Conservation (phyloP, 2,888 invertebrate genomes). For the Blomia tropicalis region DNA sequence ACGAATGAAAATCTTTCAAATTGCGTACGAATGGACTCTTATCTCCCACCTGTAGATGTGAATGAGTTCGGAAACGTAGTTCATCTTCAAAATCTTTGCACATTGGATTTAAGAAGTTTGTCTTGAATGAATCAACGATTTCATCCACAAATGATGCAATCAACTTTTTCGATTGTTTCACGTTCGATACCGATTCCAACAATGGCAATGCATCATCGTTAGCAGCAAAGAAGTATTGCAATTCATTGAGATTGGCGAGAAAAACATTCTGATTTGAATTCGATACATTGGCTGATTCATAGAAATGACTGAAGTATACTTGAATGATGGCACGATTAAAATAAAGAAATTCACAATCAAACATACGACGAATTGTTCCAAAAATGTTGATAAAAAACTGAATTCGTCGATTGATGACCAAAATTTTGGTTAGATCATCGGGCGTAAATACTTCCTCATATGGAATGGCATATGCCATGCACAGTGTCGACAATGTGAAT, state of each 20-base stretch:
- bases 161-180: background rate
- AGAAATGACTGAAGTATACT: conserved; percentile 21
- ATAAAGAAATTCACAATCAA: conserved; percentile 24
- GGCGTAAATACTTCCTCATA: conserved; percentile 8
- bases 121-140: conserved; percentile 6
- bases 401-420: background rate
- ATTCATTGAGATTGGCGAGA: conserved; percentile 14
- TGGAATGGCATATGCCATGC: conserved; percentile 16
- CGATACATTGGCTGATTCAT: background rate
- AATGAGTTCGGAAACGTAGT: conserved; percentile 74
- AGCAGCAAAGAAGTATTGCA: conserved; percentile 25
- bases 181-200: background rate
- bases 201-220: conserved; percentile 21
- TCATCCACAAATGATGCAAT: background rate
- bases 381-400: conserved; percentile 14
- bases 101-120: conserved; percentile 43
- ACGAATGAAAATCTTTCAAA: conserved; percentile 48
- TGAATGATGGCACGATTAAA: conserved; percentile 21
- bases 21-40: conserved; percentile 52
- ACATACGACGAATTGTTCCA: background rate
- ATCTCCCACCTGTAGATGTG: conserved; percentile 55
- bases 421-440: conserved; percentile 20
- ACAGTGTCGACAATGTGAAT: conserved; percentile 19
- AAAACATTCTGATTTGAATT: background rate
- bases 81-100: conserved; percentile 81